Base-by-base conservation (phyloP, 2,888 invertebrate species). In the Temnothorax unifasciatus region DNA sequence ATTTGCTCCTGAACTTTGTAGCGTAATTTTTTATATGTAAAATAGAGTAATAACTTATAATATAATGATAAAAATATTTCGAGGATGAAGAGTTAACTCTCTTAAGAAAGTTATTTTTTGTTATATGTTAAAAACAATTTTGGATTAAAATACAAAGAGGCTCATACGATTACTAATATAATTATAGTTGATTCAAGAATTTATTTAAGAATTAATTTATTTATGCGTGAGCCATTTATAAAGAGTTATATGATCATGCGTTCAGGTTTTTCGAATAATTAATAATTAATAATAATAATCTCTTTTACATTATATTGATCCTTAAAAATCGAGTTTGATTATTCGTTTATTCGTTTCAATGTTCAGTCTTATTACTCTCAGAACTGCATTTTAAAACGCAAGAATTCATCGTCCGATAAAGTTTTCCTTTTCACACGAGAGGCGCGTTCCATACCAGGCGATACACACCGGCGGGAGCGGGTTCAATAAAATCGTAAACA, bases 401-500 rank as follows among this genome's bases (percentile, higher is more conserved):
- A 44, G 64, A 86, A 89, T 88, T 79, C 73, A 25, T 68, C 61
- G 59, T 50, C 52, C 69, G 57, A 61, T 77, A 83, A 82, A 79
- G 63, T 74, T 86, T 83, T 73, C 63, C 52, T 83, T 71, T 75
- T 82, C 82, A 71, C 76, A 59, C 18, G 50, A 44, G 57, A 87
- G 83, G 59, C 57, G 68, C 75, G 82, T 74, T 63, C 21, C 54
- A 57, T 50, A 52, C 34, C 57, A 76, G 41, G 59, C 57, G 84
- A 77, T 59, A 61, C 71, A 47, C 61, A 74, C 25, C 47, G 44
- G 61, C 68, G 71, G 63, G 34, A 69, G 83, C 66, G 61, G 86
- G 79, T 86, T 90, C 89, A 88, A 90, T 90, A 90, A 91, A 89
- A 90, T 90, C 88, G 88, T 86, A 85, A 89, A 89, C 87, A 87